A percentile compares a stretch with the other conserved stretches of the same genome.
Evolutionary conservation across 2,888 invertebrate species (phyloP).

Genomic region (Ochlodes sylvanus): DNA sequence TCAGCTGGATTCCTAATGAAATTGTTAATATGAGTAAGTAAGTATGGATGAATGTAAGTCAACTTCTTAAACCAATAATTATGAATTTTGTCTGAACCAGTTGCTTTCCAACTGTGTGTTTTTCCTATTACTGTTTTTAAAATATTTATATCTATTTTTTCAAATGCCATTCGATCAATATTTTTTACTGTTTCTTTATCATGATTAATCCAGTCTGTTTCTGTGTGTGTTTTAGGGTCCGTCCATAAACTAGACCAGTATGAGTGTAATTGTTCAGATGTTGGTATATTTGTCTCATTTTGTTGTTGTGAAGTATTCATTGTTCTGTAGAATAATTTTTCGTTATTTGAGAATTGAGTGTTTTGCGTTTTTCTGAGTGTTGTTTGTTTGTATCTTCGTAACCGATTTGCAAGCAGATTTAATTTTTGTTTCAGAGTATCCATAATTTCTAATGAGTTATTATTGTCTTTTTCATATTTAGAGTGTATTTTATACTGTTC

Average conservation of each 20-base stretch:
- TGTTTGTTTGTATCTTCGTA: constrained; percentile 37
- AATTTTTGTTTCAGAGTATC: constrained; percentile 40
- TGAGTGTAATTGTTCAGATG: constrained; percentile 17
- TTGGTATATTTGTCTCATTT: not conserved
- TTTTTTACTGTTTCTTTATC: not conserved
- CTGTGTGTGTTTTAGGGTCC: constrained; percentile 29
- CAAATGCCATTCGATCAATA: constrained; percentile 36
- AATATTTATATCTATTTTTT: constrained; percentile 36
- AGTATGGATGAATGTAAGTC: not conserved
- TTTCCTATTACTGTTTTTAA: constrained; percentile 33
- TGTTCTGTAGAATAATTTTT: constrained; percentile 39
- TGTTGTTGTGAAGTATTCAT: not conserved
- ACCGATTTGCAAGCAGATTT: constrained; percentile 10
- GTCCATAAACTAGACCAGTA: constrained; percentile 42
- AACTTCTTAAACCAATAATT: constrained; percentile 12
- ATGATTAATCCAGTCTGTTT: constrained; percentile 37
- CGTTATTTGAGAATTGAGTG: constrained; percentile 36
- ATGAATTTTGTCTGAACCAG: constrained; percentile 38
- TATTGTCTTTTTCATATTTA: constrained; percentile 32
- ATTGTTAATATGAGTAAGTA: not conserved
- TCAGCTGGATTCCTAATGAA: not conserved
- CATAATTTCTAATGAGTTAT: constrained; percentile 18
- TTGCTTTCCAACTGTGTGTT: constrained; percentile 43
- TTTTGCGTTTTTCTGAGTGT: constrained; percentile 41
- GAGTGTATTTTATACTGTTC: constrained; percentile 32